Conservation (phyloP, 2,797 vertebrate genomes). For the Halcyon chelicuti region DNA sequence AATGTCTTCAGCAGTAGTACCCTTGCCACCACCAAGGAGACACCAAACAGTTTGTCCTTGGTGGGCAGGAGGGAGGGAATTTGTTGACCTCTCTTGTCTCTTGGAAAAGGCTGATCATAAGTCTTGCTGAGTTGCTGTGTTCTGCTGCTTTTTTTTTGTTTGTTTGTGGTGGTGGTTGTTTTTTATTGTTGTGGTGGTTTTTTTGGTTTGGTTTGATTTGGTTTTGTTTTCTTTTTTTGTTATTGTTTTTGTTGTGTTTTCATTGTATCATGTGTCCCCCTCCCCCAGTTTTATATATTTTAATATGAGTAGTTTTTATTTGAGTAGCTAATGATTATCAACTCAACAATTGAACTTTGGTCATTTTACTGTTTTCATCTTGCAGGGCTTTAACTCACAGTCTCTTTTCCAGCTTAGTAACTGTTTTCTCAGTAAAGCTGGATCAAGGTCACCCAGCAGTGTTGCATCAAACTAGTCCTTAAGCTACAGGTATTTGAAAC, state of each 20-base stretch:
- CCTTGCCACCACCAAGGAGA: background rate
- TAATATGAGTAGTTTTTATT: background rate
- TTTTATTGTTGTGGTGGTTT: too few relatives aligned
- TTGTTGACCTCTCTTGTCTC: background rate
- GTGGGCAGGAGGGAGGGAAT: background rate
- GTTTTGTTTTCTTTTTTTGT: background rate
- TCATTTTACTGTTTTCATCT: background rate
- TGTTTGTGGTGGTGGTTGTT: background rate
- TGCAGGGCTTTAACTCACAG: rapidly evolving
- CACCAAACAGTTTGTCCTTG: background rate
- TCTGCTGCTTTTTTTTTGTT: background rate
- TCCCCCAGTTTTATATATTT: background rate
- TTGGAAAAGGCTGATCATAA: background rate
- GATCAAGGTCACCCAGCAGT: background rate
- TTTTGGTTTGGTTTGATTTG: background rate
- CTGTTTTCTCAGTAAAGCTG: background rate
- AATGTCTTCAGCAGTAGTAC: background rate
- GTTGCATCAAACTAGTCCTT: background rate
- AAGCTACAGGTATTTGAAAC: background rate
- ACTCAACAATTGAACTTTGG: background rate
- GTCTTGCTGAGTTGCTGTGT: background rate
- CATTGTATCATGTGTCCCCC: too few relatives aligned
- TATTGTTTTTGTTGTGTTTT: too few relatives aligned
- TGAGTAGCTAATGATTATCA: background rate
- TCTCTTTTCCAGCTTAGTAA: background rate